Base-by-base conservation (phyloP, 2,113 vertebrate genomes). In the Rhinoderma darwinii region DNA sequence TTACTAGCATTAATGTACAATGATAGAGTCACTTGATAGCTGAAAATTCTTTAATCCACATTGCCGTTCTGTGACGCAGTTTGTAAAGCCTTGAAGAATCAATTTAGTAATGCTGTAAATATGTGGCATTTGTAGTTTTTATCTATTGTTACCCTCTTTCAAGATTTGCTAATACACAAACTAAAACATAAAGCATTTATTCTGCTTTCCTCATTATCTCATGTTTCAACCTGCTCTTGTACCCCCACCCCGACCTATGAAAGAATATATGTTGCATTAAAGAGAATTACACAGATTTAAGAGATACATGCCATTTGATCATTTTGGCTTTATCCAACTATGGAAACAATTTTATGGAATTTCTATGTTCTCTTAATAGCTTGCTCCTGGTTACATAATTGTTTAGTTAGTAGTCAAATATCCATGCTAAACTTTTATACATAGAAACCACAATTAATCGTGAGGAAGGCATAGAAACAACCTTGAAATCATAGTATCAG, bases 1-100 rank as follows among this genome's bases (percentile, higher is more conserved):
- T 50, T 8, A 25, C 27, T 27, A 41, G 79, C 25, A 30, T 43
- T 84, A 27, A 74, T 32, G 32, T 61, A 41, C 10, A 76, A 43
- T 75, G 14, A 75, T 56, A 41, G 73, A 35, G 10, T 20, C 12
- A 2, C 41, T 44, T 22, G 1, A 56, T 76, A 12, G 43, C 30
- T n/a, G 18, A 44, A 15, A 44, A 30, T 50, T 20, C 35, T 44
- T 30, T 82, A 72, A 84, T 84, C 32, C 68, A 73, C 14, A 17
- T 14, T 9, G 25, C 17, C 59, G 32, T 75, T 75, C 27, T 84
- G 70, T 73, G 83, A 75, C 10, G 72, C 35, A 39, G 54, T 75
- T 84, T 59, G 12, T 75, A 75, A 56, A 75, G 70, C 70, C 70
- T 75, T 75, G 15, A 84, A 73, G 6, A 44, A 61, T 84, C n/a